These are phyloP conservation scores for Lingula anatina DNA, from an alignment of 2,888 invertebrate species.

Conservation along the genomic window DNA sequence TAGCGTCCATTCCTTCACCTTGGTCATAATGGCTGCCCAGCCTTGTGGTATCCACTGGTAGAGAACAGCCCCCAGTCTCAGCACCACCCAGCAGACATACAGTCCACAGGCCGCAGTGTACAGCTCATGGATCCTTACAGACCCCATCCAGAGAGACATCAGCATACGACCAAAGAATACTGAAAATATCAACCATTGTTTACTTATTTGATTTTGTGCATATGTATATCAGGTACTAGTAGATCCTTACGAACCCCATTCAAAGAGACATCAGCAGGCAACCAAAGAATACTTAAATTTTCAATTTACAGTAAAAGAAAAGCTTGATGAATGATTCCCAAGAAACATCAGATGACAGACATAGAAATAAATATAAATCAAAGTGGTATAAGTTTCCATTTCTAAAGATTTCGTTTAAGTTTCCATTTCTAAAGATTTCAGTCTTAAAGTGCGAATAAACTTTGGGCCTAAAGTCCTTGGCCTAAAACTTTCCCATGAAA, in stretches of 20 bases:
- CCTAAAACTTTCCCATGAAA: no score
- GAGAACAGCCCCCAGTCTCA: slow-evolving; percentile 75
- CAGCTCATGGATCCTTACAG: slow-evolving; percentile 76
- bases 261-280: slow-evolving; percentile 82
- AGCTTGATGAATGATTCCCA: no score
- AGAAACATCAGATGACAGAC: no score
- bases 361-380: no score
- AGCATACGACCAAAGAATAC: slow-evolving; percentile 84
- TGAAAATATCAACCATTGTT: slow-evolving; percentile 19
- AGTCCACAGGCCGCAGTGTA: slow-evolving; percentile 94
- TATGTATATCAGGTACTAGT: no score
- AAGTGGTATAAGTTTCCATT: no score
- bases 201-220: neutral
- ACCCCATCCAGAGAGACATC: slow-evolving; percentile 79
- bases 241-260: slow-evolving; percentile 70
- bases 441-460: no score
- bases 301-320: no score
- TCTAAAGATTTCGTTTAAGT: no score
- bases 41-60: slow-evolving; percentile 88
- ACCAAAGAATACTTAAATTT: slow-evolving; percentile 71
- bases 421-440: no score
- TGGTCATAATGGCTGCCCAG: slow-evolving; percentile 59
- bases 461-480: no score
- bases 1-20: slow-evolving; percentile 49
- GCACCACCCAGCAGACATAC: slow-evolving; percentile 90